These are phyloP conservation scores for Bungarus multicinctus DNA, from an alignment of 2,113 vertebrate species.

Conservation along the genomic window DNA sequence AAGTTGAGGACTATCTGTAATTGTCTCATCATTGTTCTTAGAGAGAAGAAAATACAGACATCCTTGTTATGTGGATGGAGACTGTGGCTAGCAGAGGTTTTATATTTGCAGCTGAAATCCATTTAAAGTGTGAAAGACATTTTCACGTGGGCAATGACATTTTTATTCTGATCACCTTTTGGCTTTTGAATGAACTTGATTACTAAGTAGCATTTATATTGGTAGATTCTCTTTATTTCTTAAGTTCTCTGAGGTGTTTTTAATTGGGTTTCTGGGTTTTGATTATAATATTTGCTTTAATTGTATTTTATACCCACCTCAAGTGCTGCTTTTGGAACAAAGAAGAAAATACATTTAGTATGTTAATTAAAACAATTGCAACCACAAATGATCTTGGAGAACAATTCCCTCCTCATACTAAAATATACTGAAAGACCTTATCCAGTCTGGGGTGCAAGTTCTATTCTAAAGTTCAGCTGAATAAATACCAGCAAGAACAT, in stretches of 20 bases:
- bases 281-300: background rate
- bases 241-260: background rate
- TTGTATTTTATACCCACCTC: background rate
- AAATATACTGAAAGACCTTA: conserved; percentile 62
- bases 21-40: background rate
- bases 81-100: background rate
- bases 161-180: background rate
- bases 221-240: background rate
- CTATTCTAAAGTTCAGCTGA: conserved; percentile 75
- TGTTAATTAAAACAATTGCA: background rate
- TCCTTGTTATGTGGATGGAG: background rate
- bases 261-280: background rate
- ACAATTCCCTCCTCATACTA: background rate
- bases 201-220: background rate
- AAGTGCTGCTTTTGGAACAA: background rate
- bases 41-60: background rate
- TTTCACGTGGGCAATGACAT: background rate
- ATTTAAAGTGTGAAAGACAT: background rate
- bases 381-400: background rate
- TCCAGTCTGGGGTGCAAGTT: conserved; percentile 51
- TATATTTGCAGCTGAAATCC: background rate
- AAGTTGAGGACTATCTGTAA: too few relatives aligned
- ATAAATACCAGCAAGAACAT: conserved; percentile 73
- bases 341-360: background rate
- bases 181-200: background rate